Base-by-base conservation (phyloP, 2,113 vertebrate species). In the Scatophagus argus region DNA sequence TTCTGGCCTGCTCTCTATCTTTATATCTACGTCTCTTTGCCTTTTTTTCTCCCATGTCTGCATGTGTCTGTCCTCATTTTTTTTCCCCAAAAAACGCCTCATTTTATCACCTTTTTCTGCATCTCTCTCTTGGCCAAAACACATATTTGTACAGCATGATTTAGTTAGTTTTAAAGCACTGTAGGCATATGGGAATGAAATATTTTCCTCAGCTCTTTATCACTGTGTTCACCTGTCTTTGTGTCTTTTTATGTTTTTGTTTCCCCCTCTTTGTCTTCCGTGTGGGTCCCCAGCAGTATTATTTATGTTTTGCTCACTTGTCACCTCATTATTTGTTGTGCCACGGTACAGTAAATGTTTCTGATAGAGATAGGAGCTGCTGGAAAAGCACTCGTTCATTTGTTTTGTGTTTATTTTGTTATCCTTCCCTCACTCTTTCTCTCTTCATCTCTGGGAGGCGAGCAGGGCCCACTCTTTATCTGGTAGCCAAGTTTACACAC, bases 401-500 rank as follows among this genome's bases (percentile, higher is more conserved):
- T 85, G 82, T 86, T 88, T 74, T 43, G 29, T 84, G 82, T 94
- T 94, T 94, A 87, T 91, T 90, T 92, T 92, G 88, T 92, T 88
- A 88, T 89, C 86, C 86, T 79, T 91, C 84, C 68, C 85, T 86
- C 87, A 77, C 69, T 61, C 83, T 87, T 69, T 64, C 66, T 83
- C 78, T 75, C 83, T 86, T 88, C 84, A 84, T 89, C 80, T 88
- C 72, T 39, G n/a, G 27, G 66, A 82, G 9, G 54, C 31, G 23
- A 88, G 74, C 56, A 8, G 76, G 68, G 77, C 69, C 16, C 29
- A 34, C 68, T 87, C 92, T 95, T 95, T 93, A 94, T 94, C 93
- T 93, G 89, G 87, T 78, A 90, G 95, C 92, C 93, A 93, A 94
- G 94, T 95, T 95, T 95, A 95, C 93, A 94, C 90, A 88, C 94